Evolutionary conservation across 2,888 invertebrate genomes (phyloP).

Genomic region (Icerya purchasi): DNA sequence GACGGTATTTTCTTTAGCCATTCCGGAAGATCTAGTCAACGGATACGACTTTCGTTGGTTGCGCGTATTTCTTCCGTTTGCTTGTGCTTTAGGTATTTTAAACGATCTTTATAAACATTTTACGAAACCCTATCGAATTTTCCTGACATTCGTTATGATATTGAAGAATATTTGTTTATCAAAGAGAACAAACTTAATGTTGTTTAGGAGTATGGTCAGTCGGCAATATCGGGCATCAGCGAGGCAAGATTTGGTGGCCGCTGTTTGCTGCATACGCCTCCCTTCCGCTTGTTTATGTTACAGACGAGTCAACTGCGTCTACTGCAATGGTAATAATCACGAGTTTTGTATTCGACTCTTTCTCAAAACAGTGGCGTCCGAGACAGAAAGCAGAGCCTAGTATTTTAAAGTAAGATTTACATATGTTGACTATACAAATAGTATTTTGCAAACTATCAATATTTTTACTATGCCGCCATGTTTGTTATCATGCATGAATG

Average conservation of each 20-base stretch:
- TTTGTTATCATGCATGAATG: too few species aligned
- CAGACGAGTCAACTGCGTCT: conserved; percentile 50
- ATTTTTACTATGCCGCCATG: too few species aligned
- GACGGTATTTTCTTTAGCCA: conserved; percentile 47
- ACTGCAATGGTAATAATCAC: conserved; percentile 41
- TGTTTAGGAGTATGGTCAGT: conserved; percentile 65
- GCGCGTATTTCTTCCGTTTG: conserved; percentile 48
- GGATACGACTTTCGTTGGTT: conserved; percentile 49
- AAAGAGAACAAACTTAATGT: conserved; percentile 8
- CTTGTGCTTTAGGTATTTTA: conserved; percentile 38
- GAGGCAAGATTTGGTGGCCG: conserved; percentile 47
- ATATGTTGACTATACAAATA: too few species aligned
- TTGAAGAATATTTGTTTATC: neutral
- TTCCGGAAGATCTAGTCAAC: conserved; percentile 49
- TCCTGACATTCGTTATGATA: too few species aligned
- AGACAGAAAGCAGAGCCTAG: too few species aligned
- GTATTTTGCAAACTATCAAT: too few species aligned
- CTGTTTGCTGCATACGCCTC: conserved; percentile 41
- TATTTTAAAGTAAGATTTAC: too few species aligned
- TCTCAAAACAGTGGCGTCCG: conserved; percentile 56
- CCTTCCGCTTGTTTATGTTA: conserved; percentile 36
- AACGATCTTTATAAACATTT: neutral
- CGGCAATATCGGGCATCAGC: conserved; percentile 71
- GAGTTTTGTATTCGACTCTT: conserved; percentile 47
- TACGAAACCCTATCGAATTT: neutral